phyloP scores from a whole-genome alignment of 1,140 invertebrate genomes.

The Heliconius hewitsoni region DNA sequence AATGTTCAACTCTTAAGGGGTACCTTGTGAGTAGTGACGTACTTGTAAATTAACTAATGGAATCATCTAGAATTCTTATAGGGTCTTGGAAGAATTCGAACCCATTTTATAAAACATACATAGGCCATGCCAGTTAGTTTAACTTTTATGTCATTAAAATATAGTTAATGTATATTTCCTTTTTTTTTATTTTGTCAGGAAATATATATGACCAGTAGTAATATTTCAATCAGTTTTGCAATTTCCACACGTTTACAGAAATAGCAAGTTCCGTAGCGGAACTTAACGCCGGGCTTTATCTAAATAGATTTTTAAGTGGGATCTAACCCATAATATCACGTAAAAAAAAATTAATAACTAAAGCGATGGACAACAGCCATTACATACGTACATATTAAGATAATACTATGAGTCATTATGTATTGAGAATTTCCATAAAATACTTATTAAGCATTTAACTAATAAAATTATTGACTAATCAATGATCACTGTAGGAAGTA shows the following conservation, averaged over 20 bases:
- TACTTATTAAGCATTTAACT: not conserved
- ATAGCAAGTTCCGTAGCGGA: not conserved
- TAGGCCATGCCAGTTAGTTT: too few species aligned
- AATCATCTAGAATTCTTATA: too few species aligned
- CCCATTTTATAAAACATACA: too few species aligned
- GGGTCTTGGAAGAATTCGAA: too few species aligned
- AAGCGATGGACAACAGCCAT: not conserved
- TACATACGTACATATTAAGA: not conserved
- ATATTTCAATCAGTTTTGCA: not conserved
- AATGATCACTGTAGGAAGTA: too few species aligned
- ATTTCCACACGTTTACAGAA: not conserved
- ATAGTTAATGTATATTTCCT: too few species aligned
- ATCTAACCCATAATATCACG: too few species aligned
- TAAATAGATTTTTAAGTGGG: not conserved
- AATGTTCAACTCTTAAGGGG: not conserved
- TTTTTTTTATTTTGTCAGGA: too few species aligned
- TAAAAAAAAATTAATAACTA: too few species aligned
- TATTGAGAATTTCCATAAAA: not conserved
- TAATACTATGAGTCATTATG: not conserved
- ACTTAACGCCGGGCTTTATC: not conserved
- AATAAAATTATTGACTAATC: not conserved
- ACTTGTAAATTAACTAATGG: not conserved
- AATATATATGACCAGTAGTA: not conserved
- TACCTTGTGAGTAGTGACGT: not conserved
- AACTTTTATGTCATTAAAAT: too few species aligned